These are phyloP conservation scores for Protobothrops mucrosquamatus DNA, from an alignment of 2,113 vertebrate genomes.

Conservation along the genomic window DNA sequence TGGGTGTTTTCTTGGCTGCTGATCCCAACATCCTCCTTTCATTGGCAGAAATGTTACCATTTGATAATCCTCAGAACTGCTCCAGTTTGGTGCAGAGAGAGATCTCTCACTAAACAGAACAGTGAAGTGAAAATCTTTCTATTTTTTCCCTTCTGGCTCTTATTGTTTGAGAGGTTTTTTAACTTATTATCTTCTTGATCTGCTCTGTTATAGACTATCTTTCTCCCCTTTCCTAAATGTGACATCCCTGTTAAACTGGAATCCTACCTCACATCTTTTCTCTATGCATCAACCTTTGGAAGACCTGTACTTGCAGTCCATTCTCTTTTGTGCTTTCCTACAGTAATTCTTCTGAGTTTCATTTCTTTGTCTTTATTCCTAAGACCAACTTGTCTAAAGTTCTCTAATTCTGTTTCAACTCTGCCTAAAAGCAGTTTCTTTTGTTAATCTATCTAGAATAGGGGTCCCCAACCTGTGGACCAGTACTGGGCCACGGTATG, in stretches of 20 bases:
- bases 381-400: neutral
- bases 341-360: neutral
- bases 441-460: neutral
- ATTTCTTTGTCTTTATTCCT: neutral
- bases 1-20: neutral
- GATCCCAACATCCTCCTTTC: neutral
- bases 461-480: too few relatives aligned
- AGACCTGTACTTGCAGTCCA: neutral
- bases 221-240: neutral
- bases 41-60: neutral
- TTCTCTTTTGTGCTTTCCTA: neutral
- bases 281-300: neutral
- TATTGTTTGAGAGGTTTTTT: neutral
- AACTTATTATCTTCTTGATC: neutral
- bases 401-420: neutral
- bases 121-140: neutral
- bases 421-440: neutral
- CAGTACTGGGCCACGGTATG: too few relatives aligned
- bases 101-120: neutral
- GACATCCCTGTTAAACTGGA: neutral
- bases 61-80: neutral
- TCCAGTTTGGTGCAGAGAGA: neutral
- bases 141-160: neutral
- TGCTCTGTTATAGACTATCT: neutral
- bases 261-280: neutral